Base-by-base conservation (phyloP, 2,797 vertebrate species). In the Neopelma chrysocephalum region DNA sequence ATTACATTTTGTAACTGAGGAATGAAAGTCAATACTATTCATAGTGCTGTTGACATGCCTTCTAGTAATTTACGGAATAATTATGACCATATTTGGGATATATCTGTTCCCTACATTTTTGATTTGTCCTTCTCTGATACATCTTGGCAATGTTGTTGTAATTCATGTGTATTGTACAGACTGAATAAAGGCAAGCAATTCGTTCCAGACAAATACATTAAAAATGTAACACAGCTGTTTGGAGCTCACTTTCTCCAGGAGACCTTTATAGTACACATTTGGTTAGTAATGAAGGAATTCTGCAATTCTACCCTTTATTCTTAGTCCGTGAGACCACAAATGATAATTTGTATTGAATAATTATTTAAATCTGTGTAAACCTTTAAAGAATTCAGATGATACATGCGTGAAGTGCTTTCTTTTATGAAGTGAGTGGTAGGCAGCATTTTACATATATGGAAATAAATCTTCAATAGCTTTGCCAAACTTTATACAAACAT, bases 1-100 rank as follows among this genome's bases (percentile, higher is more conserved):
- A 80, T 75, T 87, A 75, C 69, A 65, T 94, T 94, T 94, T 96
- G 92, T 87, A 91, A 76, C 76, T 93, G 51, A 27, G 85, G 84
- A 96, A 97, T 93, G 92, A 95, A 97, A 96, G 81, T 93, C 92
- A 88, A 62, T 96, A 94, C 80, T 93, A 80, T 93, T 96, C 90
- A 90, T 87, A 93, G 91, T 89, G 65, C 69, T 83, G 92, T 83
- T 89, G 89, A 91, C 89, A 91, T 92, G 88, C 71, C 60, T 91
- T 87, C 60, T 80, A 95, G 91, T 96, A 95, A 96, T 96, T 96
- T 95, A 93, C 95, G 60, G 92, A 96, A 94, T 96, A 95, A 96
- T 95, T 95, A 96, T 93, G 83, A 85, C 90, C 88, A 43, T 95
- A 96, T 94, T 84, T 94, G 77, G 85, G 45, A 57, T 76, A 77